Evolutionary conservation across 2,888 invertebrate genomes (phyloP), one percentile per base, ranked within the genome.

Genomic region (Synergus laeviventris): DNA sequence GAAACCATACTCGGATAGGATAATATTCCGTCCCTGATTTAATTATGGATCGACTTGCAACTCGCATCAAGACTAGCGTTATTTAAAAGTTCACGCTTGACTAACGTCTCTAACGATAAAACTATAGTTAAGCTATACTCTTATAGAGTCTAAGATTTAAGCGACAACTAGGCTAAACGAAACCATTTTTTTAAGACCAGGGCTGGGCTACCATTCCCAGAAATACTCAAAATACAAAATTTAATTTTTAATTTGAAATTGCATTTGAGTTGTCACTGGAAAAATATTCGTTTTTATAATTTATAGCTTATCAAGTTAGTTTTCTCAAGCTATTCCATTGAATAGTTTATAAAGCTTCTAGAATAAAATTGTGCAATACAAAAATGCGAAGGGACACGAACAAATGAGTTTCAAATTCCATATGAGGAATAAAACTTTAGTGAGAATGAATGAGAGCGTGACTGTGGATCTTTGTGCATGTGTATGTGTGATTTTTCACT

Each of bases 51-150:
- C 16, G 60, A 76, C 78, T 81, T 90, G 90, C 90, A 90, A 91
- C 88, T 88, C 84, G 89, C 79, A 88, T 91, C 91, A 88, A 90
- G 90, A 91, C 90, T 79, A 66, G 21, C 16, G 36, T 70, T 89
- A 90, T 89, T 90, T 89, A 89, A 88, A 88, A 87, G 87, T 88
- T 90, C 88, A 90, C 88, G 90, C 90, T 90, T 90, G 87, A 91
- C 89, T 90, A 90, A 90, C 89, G 87, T 90, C 85, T 89, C 79
- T 85, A 85, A 86, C 79, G 84, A 85, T 87, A 86, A 80, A 85
- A 77, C 78, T 82, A n/a, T n/a, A 82, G 79, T 31, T 49, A 31
- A 66, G 49, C n/a, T 49, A 49, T n/a, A n/a, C n/a, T n/a, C n/a
- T 16, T n/a, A 0, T 70, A 70, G 45, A 45, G 31, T n/a, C 11